A percentile compares a stretch with the other conserved stretches of the same genome.
Conservation (phyloP, 1,140 invertebrate species). For the Drosophila suzukii region DNA sequence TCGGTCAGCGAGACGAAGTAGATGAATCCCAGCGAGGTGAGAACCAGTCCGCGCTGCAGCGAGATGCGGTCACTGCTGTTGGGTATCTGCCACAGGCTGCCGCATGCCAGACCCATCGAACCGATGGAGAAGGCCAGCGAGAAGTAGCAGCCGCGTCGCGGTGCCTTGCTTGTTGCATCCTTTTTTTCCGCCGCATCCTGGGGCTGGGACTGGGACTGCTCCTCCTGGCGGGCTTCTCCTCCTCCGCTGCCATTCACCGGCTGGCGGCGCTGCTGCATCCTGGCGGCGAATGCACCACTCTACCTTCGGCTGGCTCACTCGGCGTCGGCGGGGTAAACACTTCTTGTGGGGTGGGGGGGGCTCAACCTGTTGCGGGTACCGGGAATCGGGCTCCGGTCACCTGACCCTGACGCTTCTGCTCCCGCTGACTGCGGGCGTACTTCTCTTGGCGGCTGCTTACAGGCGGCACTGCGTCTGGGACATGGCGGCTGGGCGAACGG, state of each 20-base stretch:
- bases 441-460: slow-evolving; percentile 13
- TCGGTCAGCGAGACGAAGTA: slow-evolving; percentile 88
- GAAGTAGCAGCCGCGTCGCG: slow-evolving; percentile 72
- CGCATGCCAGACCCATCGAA: slow-evolving; percentile 80
- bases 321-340: neutral
- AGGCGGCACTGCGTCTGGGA: slow-evolving; percentile 18
- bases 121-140: slow-evolving; percentile 83
- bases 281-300: neutral
- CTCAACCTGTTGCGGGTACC: slow-evolving; percentile 23
- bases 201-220: neutral
- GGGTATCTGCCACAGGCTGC: slow-evolving; percentile 79
- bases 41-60: slow-evolving; percentile 85
- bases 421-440: slow-evolving; percentile 3
- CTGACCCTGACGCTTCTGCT: neutral
- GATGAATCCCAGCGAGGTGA: slow-evolving; percentile 87
- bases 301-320: neutral
- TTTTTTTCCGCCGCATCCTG: neutral
- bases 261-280: slow-evolving; percentile 22
- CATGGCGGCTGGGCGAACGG: slow-evolving; percentile 25
- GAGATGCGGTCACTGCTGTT: slow-evolving; percentile 85
- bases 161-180: neutral
- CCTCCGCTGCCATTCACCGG: slow-evolving; percentile 10
- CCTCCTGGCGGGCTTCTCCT: neutral
- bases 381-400: neutral
- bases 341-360: neutral